Percentiles rank a stretch among this genome's conserved stretches.
Conservation (phyloP, 2,888 invertebrate genomes). For the Cantharis lateralis region DNA sequence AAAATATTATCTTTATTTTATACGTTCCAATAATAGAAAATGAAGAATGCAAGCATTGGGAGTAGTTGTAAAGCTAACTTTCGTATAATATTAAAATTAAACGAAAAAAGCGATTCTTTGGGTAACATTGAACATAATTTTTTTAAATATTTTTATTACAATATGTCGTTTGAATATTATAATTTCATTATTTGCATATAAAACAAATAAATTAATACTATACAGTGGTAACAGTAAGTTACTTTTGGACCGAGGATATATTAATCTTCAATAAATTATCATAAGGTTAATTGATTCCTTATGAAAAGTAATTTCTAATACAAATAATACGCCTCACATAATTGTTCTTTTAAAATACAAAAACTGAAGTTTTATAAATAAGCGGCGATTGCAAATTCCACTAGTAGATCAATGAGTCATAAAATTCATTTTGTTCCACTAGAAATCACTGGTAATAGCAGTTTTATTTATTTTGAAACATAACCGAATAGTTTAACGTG, state of each 20-base stretch:
- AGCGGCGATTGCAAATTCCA: neutral
- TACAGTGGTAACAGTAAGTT: no score
- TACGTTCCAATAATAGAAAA: neutral
- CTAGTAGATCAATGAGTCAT: neutral
- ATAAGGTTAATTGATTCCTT: neutral
- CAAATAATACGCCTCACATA: neutral
- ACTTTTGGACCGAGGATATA: no score
- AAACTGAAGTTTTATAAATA: neutral
- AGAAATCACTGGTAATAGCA: no score
- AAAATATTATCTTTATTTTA: neutral
- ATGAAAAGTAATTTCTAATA: neutral
- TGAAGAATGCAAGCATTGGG: neutral
- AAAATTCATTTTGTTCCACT: neutral
- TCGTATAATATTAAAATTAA: neutral
- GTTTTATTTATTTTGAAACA: neutral
- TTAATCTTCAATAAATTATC: no score
- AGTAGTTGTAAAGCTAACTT: neutral
- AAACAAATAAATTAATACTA: no score
- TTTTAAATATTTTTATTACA: neutral
- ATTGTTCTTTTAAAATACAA: neutral
- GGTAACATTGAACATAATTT: neutral
- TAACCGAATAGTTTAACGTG: neutral
- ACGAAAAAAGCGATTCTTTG: neutral
- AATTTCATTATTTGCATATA: no score
- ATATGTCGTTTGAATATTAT: no score